These are phyloP conservation scores for Drosophila ohnishii DNA, from an alignment of 1,140 invertebrate genomes.

Conservation along the genomic window DNA sequence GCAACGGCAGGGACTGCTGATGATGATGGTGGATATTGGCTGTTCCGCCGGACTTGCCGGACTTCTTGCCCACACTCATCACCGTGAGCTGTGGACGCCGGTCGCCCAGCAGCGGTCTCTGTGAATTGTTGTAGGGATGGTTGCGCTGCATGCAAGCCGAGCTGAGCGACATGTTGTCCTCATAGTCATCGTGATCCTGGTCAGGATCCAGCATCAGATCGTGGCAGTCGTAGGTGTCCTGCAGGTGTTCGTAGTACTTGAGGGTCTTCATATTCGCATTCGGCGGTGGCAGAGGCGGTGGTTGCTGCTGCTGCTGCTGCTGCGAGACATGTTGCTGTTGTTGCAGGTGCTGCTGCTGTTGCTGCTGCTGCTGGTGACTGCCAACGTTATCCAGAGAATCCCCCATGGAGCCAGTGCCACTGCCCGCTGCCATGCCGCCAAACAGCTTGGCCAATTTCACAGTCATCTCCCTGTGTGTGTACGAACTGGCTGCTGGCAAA, in stretches of 20 bases:
- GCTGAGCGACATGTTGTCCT: conserved; percentile 66
- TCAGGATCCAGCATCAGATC: conserved; percentile 42
- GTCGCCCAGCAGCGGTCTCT: conserved; percentile 70
- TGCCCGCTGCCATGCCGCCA: conserved; percentile 33
- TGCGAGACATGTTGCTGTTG: conserved; percentile 10
- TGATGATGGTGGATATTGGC: background rate
- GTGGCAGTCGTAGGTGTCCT: conserved; percentile 52
- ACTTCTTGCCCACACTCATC: conserved; percentile 40
- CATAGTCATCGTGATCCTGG: conserved; percentile 62
- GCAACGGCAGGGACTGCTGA: conserved; percentile 13
- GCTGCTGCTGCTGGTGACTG: conserved; percentile 8
- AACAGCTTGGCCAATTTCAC: conserved; percentile 77
- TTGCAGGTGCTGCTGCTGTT: background rate
- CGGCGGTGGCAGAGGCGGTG: conserved; percentile 59
- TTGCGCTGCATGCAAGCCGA: conserved; percentile 69
- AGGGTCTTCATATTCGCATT: conserved; percentile 61
- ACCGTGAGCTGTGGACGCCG: conserved; percentile 52
- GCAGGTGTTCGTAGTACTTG: conserved; percentile 62
- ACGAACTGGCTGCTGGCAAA: conserved; percentile 32
- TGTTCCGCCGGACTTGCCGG: conserved; percentile 28
- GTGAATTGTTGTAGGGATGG: conserved; percentile 75
- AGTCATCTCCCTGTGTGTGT: conserved; percentile 53
- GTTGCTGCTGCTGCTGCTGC: conserved; percentile 17
- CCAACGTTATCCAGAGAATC: conserved; percentile 11
- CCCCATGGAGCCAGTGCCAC: conserved; percentile 12